Conservation (phyloP, 2,797 vertebrate genomes). For the Anolis apletophallus region DNA sequence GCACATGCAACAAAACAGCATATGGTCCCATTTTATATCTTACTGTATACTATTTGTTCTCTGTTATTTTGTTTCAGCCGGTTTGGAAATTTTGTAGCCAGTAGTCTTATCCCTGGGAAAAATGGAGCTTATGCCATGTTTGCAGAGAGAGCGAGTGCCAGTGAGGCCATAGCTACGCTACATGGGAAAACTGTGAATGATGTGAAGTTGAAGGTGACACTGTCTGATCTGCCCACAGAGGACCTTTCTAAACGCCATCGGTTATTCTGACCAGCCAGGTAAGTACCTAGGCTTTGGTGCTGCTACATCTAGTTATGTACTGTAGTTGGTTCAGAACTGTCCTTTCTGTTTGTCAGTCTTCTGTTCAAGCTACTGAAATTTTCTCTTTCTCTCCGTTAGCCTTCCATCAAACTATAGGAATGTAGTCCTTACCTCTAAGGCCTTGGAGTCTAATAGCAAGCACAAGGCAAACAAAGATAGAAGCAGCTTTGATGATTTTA, state of each 20-base stretch:
- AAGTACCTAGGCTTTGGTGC: conserved; percentile 60
- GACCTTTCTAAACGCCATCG: conserved; percentile 94
- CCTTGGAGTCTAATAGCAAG: too few relatives aligned
- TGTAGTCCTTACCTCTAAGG: background rate
- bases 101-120: conserved; percentile 92
- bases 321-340: background rate
- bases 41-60: conserved; percentile 3
- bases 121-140: conserved; percentile 96
- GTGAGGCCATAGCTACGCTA: conserved; percentile 88
- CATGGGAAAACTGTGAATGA: conserved; percentile 92
- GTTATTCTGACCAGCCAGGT: conserved; percentile 85
- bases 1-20: too few relatives aligned
- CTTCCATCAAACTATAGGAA: background rate
- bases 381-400: background rate
- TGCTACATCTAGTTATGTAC: background rate
- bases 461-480: too few relatives aligned
- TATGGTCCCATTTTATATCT: too few relatives aligned
- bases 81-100: conserved; percentile 92
- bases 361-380: background rate
- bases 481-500: too few relatives aligned
- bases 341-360: background rate
- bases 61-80: conserved; percentile 78
- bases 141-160: conserved; percentile 89
- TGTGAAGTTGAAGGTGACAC: conserved; percentile 94
- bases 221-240: conserved; percentile 92